A percentile compares a stretch with the other conserved stretches of the same genome.
Evolutionary conservation across 2,797 vertebrate genomes (phyloP).

Genomic region (Clarias platycephalus): DNA sequence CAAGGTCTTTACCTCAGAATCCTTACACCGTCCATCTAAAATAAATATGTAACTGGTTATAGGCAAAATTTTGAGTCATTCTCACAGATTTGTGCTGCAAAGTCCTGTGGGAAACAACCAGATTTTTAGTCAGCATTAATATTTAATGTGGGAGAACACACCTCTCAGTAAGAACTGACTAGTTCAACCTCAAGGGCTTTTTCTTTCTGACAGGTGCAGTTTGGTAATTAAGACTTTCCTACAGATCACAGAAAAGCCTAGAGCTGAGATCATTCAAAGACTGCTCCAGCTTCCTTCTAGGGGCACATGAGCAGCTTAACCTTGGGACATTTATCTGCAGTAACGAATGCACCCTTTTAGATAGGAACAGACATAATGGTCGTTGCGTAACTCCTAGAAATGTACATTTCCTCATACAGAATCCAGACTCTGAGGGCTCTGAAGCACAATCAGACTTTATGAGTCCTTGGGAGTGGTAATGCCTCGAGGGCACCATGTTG

Average conservation of each 20-base stretch:
- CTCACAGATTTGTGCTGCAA: not conserved
- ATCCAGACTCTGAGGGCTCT: not conserved
- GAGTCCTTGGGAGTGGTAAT: slow-evolving; percentile 23
- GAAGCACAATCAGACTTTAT: slow-evolving; percentile 2
- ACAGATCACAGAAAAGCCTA: slow-evolving; percentile 63
- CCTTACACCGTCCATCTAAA: not conserved
- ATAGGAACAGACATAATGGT: slow-evolving; percentile 4
- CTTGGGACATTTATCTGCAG: slow-evolving; percentile 27
- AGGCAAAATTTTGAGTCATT: not conserved
- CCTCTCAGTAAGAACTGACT: slow-evolving; percentile 10
- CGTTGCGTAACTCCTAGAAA: slow-evolving; percentile 20
- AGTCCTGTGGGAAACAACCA: not conserved
- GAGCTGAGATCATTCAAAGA: slow-evolving; percentile 61
- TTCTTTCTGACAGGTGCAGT: slow-evolving; percentile 60
- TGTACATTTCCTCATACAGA: slow-evolving; percentile 11
- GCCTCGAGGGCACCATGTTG: slow-evolving; percentile 38
- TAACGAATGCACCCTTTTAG: slow-evolving; percentile 36
- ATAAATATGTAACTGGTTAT: not conserved
- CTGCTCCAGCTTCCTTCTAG: slow-evolving; percentile 35
- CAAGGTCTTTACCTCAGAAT: not conserved
- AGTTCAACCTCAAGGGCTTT: slow-evolving; percentile 41
- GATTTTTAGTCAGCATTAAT: not conserved
- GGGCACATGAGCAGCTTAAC: not conserved
- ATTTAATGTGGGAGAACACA: slow-evolving; percentile 26
- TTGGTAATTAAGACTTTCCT: slow-evolving; percentile 63